phyloP scores from a whole-genome alignment of 2,888 invertebrate species.

The Drosophila planitibia region DNA sequence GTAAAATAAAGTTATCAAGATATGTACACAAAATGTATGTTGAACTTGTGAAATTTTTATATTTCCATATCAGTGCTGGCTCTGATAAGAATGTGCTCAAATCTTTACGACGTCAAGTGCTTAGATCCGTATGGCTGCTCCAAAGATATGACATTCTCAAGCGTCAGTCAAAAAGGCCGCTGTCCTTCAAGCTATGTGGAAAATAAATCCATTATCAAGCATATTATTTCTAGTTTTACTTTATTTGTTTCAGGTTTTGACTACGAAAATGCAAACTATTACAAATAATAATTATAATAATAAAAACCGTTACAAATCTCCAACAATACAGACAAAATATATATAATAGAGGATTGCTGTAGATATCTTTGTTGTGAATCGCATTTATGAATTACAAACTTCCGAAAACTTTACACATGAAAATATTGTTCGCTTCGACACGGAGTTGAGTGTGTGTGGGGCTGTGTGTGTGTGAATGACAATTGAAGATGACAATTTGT shows the following conservation, averaged over 20 bases:
- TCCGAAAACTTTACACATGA: constrained; percentile 55
- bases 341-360: constrained; percentile 25
- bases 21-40: constrained; percentile 28
- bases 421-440: constrained; percentile 58
- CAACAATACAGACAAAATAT: constrained; percentile 50
- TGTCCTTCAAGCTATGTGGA: constrained; percentile 56
- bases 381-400: constrained; percentile 32
- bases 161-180: constrained; percentile 56
- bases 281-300: constrained; percentile 46
- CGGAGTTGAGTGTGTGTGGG: not conserved
- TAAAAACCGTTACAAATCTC: constrained; percentile 51
- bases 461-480: constrained; percentile 7
- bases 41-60: constrained; percentile 7
- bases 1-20: constrained; percentile 69
- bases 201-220: constrained; percentile 2
- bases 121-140: not conserved
- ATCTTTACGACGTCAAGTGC: constrained; percentile 48
- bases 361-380: constrained; percentile 42
- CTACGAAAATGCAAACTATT: constrained; percentile 56
- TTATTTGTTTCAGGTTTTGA: constrained; percentile 58
- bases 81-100: constrained; percentile 46
- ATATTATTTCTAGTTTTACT: constrained; percentile 36
- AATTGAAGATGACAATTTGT: constrained; percentile 46
- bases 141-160: constrained; percentile 5
- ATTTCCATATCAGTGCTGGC: constrained; percentile 9